These are phyloP conservation scores for Microhierax caerulescens DNA, from an alignment of 2,797 vertebrate species.

Conservation along the genomic window DNA sequence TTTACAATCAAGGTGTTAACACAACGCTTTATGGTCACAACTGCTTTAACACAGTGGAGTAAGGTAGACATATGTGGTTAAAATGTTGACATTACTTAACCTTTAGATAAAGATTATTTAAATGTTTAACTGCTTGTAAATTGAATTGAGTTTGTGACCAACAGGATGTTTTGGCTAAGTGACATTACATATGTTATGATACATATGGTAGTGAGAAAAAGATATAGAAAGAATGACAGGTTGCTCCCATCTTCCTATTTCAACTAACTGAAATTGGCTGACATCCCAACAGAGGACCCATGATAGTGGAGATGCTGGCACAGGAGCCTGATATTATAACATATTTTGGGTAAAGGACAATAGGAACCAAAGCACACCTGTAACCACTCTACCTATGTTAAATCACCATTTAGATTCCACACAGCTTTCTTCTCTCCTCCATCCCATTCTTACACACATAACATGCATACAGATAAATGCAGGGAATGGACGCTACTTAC, in stretches of 20 bases:
- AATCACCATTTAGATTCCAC: not conserved
- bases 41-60: not conserved
- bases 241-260: not conserved
- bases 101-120: not conserved
- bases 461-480: not conserved
- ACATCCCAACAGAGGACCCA: not conserved
- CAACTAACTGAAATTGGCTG: not conserved
- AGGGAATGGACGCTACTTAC: not conserved
- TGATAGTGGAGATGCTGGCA: not conserved
- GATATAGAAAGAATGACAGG: not conserved
- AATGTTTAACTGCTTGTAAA: not conserved
- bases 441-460: not conserved
- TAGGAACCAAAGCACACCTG: not conserved
- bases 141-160: not conserved
- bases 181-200: not conserved
- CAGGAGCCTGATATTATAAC: not conserved
- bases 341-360: not conserved
- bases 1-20: conserved; percentile 14
- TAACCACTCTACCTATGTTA: not conserved
- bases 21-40: not conserved
- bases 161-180: not conserved
- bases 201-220: not conserved
- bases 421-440: not conserved
- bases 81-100: not conserved
- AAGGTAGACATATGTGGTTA: not conserved